These are phyloP conservation scores for Pheosia tremula DNA, from an alignment of 2,888 invertebrate species.

Conservation along the genomic window DNA sequence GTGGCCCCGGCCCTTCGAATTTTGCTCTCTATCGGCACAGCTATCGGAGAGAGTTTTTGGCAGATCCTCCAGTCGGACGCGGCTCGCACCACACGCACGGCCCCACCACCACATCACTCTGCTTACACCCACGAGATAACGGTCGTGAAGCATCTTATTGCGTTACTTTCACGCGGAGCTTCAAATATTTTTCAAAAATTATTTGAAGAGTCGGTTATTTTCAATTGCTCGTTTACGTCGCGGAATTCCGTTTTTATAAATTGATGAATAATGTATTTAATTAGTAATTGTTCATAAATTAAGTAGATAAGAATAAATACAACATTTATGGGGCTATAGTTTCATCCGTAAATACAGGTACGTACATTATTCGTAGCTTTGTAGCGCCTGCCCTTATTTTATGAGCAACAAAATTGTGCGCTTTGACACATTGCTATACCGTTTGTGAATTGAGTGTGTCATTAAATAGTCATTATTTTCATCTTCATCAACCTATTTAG, in stretches of 20 bases:
- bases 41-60: constrained; percentile 46
- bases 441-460: not conserved
- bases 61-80: constrained; percentile 33
- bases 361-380: not conserved
- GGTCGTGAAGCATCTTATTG: not conserved
- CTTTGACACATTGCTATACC: not conserved
- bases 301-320: not conserved
- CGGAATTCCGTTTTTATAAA: too few relatives aligned
- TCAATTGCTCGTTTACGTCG: too few relatives aligned
- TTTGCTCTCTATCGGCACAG: constrained; percentile 39
- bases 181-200: too few relatives aligned
- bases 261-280: too few relatives aligned
- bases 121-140: not conserved
- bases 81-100: constrained; percentile 9
- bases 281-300: too few relatives aligned
- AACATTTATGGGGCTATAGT: not conserved
- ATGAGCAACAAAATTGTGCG: not conserved
- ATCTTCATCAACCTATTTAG: not conserved
- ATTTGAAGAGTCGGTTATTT: too few relatives aligned
- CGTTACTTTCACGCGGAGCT: too few relatives aligned
- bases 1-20: constrained; percentile 18
- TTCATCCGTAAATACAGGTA: not conserved
- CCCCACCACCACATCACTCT: not conserved
- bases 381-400: not conserved
- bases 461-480: not conserved